Percentiles rank a stretch among this genome's conserved stretches.
These are phyloP conservation scores for Antechinus flavipes DNA, from an alignment of 2,113 vertebrate genomes.

Conservation along the genomic window DNA sequence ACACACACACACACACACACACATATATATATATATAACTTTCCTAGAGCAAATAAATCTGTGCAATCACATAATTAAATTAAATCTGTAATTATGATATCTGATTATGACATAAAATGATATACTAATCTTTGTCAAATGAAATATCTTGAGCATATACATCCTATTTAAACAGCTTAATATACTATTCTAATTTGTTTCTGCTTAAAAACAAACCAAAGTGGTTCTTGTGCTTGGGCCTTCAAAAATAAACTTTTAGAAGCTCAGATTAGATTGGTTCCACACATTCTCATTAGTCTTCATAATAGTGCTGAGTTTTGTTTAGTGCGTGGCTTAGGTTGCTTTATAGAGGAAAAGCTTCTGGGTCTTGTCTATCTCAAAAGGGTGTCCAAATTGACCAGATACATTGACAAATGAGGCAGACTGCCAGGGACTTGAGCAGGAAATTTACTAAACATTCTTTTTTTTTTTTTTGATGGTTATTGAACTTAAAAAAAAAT, in stretches of 20 bases:
- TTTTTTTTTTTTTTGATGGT: not conserved
- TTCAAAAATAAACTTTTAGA: conserved; percentile 11
- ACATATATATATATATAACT: conserved; percentile 32
- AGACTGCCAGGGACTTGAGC: not conserved
- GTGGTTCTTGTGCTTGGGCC: conserved; percentile 47
- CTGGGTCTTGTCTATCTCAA: not conserved
- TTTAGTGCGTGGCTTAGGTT: not conserved
- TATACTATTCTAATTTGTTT: conserved; percentile 16
- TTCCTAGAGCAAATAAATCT: conserved; percentile 53
- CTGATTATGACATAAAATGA: conserved; percentile 54
- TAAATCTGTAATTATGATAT: conserved; percentile 57
- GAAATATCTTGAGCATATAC: conserved; percentile 9
- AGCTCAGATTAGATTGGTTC: conserved; percentile 7
- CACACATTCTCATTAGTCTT: not conserved
- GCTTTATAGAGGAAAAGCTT: not conserved
- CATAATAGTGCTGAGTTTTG: not conserved
- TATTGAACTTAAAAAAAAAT: conserved; percentile 5
- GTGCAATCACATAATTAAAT: conserved; percentile 59
- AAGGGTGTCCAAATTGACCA: not conserved
- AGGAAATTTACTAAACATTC: not conserved
- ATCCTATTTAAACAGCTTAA: conserved; percentile 20
- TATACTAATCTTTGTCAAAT: conserved; percentile 55
- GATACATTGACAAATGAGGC: not conserved
- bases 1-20: no score
- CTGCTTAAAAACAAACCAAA: conserved; percentile 40